phyloP scores from a whole-genome alignment of 30 jellyfish, hydroid and myxozoan species.

The Clytia hemisphaerica region DNA sequence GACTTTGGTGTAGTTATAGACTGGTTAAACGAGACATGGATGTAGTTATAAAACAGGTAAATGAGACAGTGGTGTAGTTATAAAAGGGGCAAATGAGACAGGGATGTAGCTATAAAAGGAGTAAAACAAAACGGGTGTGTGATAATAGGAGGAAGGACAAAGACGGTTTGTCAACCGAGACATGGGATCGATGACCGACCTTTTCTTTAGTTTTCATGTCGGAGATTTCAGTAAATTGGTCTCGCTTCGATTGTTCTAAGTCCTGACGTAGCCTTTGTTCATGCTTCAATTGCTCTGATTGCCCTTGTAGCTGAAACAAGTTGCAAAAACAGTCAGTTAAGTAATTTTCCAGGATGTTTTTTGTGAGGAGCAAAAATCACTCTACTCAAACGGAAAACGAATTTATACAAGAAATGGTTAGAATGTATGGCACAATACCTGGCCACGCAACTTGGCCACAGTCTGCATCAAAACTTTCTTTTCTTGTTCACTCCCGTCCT shows the following conservation, averaged over 20 bases:
- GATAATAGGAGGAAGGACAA: background rate
- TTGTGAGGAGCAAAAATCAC: no score
- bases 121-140: background rate
- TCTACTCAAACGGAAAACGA: background rate
- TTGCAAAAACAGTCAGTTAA: background rate
- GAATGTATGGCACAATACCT: conserved; percentile 30
- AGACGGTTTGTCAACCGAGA: background rate
- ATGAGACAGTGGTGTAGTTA: no score
- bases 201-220: conserved; percentile 39
- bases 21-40: no score
- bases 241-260: conserved; percentile 23
- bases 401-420: background rate
- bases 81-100: no score
- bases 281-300: conserved; percentile 44
- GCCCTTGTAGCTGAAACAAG: conserved; percentile 46
- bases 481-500: conserved; percentile 71
- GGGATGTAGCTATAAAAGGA: no score
- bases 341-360: background rate
- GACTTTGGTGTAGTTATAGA: no score
- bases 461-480: conserved; percentile 37
- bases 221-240: conserved; percentile 23
- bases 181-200: background rate
- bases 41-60: no score
- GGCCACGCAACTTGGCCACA: conserved; percentile 53
- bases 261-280: conserved; percentile 58